phyloP scores from a whole-genome alignment of 1,140 invertebrate genomes.

The Coelopa frigida region DNA sequence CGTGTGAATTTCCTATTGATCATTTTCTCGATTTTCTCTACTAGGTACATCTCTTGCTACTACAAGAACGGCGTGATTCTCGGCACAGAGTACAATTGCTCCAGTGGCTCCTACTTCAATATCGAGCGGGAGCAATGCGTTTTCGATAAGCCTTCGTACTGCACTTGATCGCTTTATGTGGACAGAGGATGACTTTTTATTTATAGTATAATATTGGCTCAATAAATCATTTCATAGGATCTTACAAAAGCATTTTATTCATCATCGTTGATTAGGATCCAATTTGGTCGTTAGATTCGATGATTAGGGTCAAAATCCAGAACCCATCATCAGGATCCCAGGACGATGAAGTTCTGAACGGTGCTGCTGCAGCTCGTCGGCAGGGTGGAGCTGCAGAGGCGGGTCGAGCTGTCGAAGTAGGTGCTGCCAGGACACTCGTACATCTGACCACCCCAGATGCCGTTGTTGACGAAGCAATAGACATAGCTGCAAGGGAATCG shows the following conservation, averaged over 20 bases:
- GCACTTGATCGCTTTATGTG: slow-evolving; percentile 13
- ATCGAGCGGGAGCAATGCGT: slow-evolving; percentile 19
- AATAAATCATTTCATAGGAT: background rate
- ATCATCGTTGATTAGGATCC: background rate
- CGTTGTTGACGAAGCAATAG: slow-evolving; percentile 19
- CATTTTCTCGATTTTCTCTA: slow-evolving; percentile 5
- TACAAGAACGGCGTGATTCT: slow-evolving; percentile 14
- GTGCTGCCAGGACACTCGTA: slow-evolving; percentile 24
- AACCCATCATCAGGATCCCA: background rate
- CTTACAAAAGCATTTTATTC: background rate
- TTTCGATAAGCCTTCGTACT: slow-evolving; percentile 22
- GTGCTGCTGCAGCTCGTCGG: slow-evolving; percentile 11
- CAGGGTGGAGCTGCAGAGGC: slow-evolving; percentile 10
- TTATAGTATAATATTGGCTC: background rate
- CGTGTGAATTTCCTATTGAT: background rate
- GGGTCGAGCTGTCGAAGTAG: slow-evolving; percentile 18
- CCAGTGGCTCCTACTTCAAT: slow-evolving; percentile 19
- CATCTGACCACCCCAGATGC: slow-evolving; percentile 22
- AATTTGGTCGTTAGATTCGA: background rate
- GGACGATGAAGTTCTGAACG: background rate
- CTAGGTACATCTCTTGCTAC: slow-evolving; percentile 34
- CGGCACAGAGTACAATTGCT: slow-evolving; percentile 23
- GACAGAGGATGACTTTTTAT: background rate
- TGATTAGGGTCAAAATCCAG: background rate
- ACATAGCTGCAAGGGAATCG: slow-evolving; percentile 20